Evolutionary conservation across 2,113 vertebrate genomes (phyloP).

Genomic region (Phrynocephalus versicolor): DNA sequence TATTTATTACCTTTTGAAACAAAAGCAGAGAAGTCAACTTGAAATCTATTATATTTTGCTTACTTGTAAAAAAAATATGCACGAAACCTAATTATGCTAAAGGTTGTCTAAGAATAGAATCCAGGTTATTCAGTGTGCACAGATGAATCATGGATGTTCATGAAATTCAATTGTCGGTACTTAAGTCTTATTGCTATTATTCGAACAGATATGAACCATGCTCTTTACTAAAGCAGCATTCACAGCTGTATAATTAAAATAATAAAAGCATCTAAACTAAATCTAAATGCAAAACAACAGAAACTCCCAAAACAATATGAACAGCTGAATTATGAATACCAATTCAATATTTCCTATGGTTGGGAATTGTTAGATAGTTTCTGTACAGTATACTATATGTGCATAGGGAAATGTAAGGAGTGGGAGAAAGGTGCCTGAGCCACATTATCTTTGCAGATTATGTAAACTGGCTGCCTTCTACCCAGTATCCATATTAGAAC

Average conservation of each 20-base stretch:
- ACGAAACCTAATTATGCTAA: not conserved
- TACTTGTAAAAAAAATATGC: not conserved
- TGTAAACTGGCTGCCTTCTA: not conserved
- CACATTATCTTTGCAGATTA: not conserved
- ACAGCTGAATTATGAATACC: not conserved
- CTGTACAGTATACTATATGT: not conserved
- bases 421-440: not conserved
- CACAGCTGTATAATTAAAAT: not conserved
- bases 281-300: not conserved
- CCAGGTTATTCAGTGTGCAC: not conserved
- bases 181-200: not conserved
- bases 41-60: not conserved
- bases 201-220: not conserved
- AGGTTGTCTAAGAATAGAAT: not conserved
- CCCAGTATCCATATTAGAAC: slow-evolving; percentile 4
- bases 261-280: not conserved
- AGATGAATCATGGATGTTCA: not conserved
- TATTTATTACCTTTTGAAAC: not conserved
- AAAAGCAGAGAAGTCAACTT: not conserved
- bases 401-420: not conserved
- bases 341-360: not conserved
- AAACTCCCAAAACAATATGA: not conserved
- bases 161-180: not conserved
- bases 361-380: not conserved
- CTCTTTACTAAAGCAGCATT: not conserved